A percentile compares a stretch with the other conserved stretches of the same genome.
Evolutionary conservation across 2,888 invertebrate genomes (phyloP).

Genomic region (Trichogramma evanescens): DNA sequence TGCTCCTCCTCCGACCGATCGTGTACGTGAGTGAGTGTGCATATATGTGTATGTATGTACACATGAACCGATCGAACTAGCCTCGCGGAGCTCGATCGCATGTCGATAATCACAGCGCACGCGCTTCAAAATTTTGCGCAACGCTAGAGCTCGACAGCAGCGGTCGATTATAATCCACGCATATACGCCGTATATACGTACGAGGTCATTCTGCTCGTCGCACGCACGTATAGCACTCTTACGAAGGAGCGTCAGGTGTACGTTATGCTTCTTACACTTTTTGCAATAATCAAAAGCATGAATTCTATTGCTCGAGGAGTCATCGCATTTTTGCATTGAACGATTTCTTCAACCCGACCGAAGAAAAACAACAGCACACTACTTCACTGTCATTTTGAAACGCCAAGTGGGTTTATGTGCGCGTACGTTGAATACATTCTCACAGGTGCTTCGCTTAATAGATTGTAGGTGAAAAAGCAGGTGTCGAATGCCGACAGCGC

Average conservation of each 20-base stretch:
- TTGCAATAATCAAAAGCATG: no score
- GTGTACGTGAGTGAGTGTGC: no score
- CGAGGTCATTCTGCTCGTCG: conserved; percentile 2
- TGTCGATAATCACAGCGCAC: conserved; percentile 10
- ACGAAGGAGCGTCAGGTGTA: no score
- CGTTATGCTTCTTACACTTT: no score
- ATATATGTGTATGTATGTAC: no score
- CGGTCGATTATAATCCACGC: conserved; percentile 2
- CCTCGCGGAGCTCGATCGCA: conserved; percentile 8
- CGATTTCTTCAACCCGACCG: neutral
- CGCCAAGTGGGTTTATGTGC: no score
- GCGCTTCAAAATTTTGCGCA: conserved; percentile 8
- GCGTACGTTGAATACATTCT: no score
- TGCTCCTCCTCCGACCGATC: no score
- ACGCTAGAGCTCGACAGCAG: neutral
- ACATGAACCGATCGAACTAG: no score
- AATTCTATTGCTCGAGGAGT: no score
- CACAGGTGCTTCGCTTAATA: conserved; percentile 9
- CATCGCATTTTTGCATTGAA: neutral
- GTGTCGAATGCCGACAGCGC: neutral
- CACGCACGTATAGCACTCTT: no score
- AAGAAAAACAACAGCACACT: neutral
- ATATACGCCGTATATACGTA: neutral
- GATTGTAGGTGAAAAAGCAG: conserved; percentile 5
- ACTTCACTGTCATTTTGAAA: no score